Percentiles rank a stretch among this genome's conserved stretches.
Evolutionary conservation across 2,113 vertebrate species (phyloP).

Genomic region (Otus sunia): DNA sequence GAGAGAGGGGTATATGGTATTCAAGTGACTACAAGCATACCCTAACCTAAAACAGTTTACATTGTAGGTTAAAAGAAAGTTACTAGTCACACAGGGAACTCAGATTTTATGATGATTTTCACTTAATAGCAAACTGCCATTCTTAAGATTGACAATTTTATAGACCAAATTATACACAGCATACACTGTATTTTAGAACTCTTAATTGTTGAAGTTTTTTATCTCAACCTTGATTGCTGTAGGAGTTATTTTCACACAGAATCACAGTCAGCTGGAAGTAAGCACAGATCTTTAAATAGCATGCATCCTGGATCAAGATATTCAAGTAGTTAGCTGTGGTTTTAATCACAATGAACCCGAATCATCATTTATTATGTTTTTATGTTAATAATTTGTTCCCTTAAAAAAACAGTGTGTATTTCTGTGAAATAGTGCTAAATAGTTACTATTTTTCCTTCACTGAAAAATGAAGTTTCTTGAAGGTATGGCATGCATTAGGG

Average conservation of each 20-base stretch:
- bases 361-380: background rate
- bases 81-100: background rate
- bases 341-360: background rate
- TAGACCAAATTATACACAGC: background rate
- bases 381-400: background rate
- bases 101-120: background rate
- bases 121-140: background rate
- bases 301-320: background rate
- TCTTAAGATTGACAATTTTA: background rate
- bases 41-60: background rate
- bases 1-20: background rate
- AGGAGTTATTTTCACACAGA: background rate
- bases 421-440: background rate
- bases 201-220: background rate
- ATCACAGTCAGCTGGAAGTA: background rate
- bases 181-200: background rate
- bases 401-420: background rate
- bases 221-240: background rate
- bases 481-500: background rate
- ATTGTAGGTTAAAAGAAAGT: background rate
- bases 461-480: background rate
- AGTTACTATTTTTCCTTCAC: background rate
- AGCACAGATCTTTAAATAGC: background rate
- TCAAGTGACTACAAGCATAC: background rate
- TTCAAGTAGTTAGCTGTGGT: background rate